Evolutionary conservation across 2,113 vertebrate genomes (phyloP).

Genomic region (Geococcyx californianus): DNA sequence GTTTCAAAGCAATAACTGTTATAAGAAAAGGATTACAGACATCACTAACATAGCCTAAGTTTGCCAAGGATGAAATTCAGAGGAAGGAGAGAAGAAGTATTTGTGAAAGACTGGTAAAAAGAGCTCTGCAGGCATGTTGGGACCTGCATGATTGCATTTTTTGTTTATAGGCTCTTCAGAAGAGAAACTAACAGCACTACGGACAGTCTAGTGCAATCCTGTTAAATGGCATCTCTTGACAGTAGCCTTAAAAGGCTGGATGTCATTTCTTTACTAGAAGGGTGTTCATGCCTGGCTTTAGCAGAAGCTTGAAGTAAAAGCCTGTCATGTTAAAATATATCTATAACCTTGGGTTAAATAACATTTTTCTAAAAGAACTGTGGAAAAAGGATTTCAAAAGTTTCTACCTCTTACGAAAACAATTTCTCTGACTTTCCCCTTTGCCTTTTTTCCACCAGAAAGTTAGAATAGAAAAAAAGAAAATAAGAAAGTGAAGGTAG

Average conservation of each 20-base stretch:
- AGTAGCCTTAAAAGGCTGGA: not conserved
- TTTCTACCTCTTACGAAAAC: not conserved
- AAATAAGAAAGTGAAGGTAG: not conserved
- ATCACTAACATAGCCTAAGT: not conserved
- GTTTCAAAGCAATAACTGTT: not conserved
- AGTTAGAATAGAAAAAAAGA: not conserved
- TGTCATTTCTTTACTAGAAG: not conserved
- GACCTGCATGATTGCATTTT: not conserved
- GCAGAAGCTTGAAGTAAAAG: not conserved
- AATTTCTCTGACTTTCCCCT: not conserved
- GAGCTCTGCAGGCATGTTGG: not conserved
- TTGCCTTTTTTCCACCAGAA: not conserved
- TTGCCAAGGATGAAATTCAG: not conserved
- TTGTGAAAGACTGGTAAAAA: not conserved
- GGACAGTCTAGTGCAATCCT: not conserved
- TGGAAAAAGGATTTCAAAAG: not conserved
- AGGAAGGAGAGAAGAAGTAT: not conserved
- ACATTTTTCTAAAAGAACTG: not conserved
- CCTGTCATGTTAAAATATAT: not conserved
- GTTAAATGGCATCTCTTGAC: not conserved
- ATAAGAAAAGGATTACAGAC: not conserved
- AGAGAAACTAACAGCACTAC: not conserved
- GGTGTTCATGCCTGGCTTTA: not conserved
- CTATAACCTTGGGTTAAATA: not conserved
- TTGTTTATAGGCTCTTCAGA: not conserved